Evolutionary conservation across 2,113 vertebrate species (phyloP), one percentile per base, ranked within the genome.

Genomic region (Spea bombifrons): DNA sequence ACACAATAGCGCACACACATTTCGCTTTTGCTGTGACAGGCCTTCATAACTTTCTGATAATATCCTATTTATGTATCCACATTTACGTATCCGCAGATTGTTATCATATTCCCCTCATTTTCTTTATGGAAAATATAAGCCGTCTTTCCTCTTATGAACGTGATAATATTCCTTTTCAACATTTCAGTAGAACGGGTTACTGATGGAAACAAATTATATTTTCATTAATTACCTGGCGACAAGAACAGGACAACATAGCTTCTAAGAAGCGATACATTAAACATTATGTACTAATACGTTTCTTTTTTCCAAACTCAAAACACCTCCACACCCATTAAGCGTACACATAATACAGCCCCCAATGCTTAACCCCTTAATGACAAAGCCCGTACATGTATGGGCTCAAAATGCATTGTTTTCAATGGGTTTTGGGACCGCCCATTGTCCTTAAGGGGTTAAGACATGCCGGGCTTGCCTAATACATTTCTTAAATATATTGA

Each of bases 21-120:
- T 73, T 68, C 16, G 6, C n/a, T 73, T 80, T 52, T 59, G 50
- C 65, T 74, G 52, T 61, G 72, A 43, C 78, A 80, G 44, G 45
- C 72, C 46, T 61, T 74, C 44, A 66, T 43, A 59, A 7, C 5
- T 74, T 80, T 57, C 53, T 61, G 46, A 57, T 74, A 74, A 80
- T 80, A 74, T 74, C 67, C 63, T 10, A 59, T 80, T 68, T 68
- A 12, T 78, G 3, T 48, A 72, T 66, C 47, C 30, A 1, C 30
- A 30, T 30, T 30, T 30, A 59, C 10, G 15, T 59, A 59, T 3
- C 66, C 50, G 44, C 3, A 80, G 13, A 67, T 61, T 63, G 44
- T 44, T 61, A 66, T 30, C 45, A 30, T 9, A 46, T 6, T 8
- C 30, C 5, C 8, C 66, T 71, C 67, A 50, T 50, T 50, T 70